These are phyloP conservation scores for Hypselothyrea guttata DNA, from an alignment of 2,888 invertebrate species.

Conservation along the genomic window DNA sequence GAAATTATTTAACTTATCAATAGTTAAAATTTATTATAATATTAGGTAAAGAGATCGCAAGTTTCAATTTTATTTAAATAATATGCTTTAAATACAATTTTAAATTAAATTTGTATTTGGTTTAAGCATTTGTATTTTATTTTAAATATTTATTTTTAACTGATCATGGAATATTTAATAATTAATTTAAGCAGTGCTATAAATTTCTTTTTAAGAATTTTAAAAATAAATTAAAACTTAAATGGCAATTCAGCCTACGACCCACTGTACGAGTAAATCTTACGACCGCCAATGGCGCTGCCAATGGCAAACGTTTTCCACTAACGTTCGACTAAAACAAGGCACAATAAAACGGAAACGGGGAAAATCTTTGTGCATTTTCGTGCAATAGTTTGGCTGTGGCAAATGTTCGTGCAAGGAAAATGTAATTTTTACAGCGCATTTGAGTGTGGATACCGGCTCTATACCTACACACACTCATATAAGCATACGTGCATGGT, in stretches of 20 bases:
- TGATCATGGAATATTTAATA: no score
- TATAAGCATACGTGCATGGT: neutral
- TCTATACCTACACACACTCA: constrained; percentile 4
- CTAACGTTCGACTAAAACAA: constrained; percentile 44
- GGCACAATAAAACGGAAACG: constrained; percentile 42
- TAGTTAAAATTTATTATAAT: no score
- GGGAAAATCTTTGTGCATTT: constrained; percentile 62
- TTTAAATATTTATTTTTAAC: no score
- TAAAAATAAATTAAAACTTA: neutral
- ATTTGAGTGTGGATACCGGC: constrained; percentile 36
- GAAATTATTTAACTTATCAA: no score
- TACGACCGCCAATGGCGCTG: constrained; percentile 31
- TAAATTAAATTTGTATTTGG: no score
- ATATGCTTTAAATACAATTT: neutral
- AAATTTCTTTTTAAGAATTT: no score
- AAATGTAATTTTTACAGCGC: constrained; percentile 74
- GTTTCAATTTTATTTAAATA: neutral
- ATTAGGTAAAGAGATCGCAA: no score
- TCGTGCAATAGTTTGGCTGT: constrained; percentile 68
- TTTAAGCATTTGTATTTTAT: no score
- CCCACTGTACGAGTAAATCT: constrained; percentile 30
- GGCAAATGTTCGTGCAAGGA: constrained; percentile 69
- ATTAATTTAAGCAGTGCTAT: no score
- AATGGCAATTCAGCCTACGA: no score
- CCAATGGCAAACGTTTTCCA: constrained; percentile 48